Evolutionary conservation across 2,113 vertebrate genomes (phyloP).

Genomic region (Loxodonta africana): DNA sequence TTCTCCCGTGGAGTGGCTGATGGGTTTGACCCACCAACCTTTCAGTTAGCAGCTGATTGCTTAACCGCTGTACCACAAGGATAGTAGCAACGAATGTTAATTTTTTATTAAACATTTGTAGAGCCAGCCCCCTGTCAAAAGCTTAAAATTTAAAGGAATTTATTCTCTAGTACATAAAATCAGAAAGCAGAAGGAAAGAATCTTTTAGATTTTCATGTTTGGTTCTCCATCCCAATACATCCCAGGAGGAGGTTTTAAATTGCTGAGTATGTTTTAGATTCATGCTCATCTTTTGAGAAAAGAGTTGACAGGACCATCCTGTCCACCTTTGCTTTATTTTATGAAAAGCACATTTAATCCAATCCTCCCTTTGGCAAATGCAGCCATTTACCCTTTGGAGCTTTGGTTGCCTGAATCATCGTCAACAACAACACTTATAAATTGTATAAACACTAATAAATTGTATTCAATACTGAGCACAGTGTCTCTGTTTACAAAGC

Average conservation of each 20-base stretch:
- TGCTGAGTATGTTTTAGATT: neutral
- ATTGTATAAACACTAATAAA: no score
- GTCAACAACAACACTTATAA: neutral
- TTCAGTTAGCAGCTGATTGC: neutral
- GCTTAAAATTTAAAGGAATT: neutral
- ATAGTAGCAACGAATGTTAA: neutral
- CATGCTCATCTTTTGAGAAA: neutral
- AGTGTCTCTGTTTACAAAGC: neutral
- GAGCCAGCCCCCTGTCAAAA: neutral
- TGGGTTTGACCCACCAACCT: neutral
- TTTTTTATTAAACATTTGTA: neutral
- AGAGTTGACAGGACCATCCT: neutral
- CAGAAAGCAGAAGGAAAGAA: neutral
- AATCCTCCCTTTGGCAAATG: neutral
- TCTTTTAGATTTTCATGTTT: neutral
- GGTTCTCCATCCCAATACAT: neutral
- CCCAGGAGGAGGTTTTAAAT: neutral
- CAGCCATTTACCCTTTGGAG: neutral
- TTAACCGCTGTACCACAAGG: neutral
- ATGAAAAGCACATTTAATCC: neutral
- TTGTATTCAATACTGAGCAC: no score
- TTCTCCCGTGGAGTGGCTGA: neutral
- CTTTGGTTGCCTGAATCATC: neutral
- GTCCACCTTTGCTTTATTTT: neutral
- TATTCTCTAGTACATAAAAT: neutral